Base-by-base conservation (phyloP, 2,797 vertebrate species). In the Dallia pectoralis region DNA sequence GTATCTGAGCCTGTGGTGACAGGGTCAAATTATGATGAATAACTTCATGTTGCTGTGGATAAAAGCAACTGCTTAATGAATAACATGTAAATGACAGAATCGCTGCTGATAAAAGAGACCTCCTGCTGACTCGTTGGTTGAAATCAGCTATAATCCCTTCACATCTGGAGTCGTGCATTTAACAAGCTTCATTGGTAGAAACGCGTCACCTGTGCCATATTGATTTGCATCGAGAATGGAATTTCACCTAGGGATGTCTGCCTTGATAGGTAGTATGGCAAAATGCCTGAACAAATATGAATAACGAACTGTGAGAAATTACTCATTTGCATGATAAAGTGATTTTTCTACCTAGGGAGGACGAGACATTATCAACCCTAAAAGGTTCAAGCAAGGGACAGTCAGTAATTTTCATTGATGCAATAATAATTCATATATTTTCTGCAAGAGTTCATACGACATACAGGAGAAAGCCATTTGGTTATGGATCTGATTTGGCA, bases 71-170 rank as follows among this genome's bases (percentile, higher is more conserved):
- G 40, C 40, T 44, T 1, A 44, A 44, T 44, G 40, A 44, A 6
- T 44, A 44, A 44, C 7, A 44, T 44, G 40, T 44, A 44, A 70
- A 79, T 73, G 70, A 76, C 70, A 63, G 27, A 67, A 75, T 71
- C 61, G 69, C 62, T 62, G 63, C 27, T 71, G 30, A 30, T n/a
- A 53, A 11, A 56, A 53, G 29, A 22, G 65, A 61, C 33, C 64
- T 69, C 51, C 61, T 51, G 59, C 53, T 44, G 53, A 29, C 61
- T 77, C 36, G 64, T 68, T 19, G 12, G 73, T 73, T 47, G 71
- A 63, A 18, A 33, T 59, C 47, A 9, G 30, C 74, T 73, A 36
- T 70, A 74, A 75, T 73, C 64, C 49, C 29, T 40, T 77, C 64
- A 73, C 72, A 74, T 79, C 74, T 75, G 68, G 68, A 73, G 9